phyloP scores from a whole-genome alignment of 1,140 invertebrate species.

The Calliopsis andreniformis region DNA sequence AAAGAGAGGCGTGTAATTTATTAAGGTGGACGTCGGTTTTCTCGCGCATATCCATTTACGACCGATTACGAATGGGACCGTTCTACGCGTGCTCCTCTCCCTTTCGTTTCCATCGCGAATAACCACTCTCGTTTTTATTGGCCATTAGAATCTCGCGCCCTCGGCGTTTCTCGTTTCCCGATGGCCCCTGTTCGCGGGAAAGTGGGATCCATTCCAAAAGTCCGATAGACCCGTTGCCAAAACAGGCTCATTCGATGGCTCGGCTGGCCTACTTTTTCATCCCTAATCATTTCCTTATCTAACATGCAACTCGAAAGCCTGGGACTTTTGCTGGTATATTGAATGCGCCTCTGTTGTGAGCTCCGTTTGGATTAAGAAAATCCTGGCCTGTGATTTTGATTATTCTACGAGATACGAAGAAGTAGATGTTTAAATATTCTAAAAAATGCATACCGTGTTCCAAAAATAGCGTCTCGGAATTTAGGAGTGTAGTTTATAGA shows the following conservation, averaged over 20 bases:
- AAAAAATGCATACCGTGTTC: no score
- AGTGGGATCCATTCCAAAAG: conserved; percentile 29
- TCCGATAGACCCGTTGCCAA: conserved; percentile 1
- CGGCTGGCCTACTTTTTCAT: conserved; percentile 14
- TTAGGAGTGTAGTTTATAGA: no score
- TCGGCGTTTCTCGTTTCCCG: not conserved
- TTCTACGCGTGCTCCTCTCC: conserved; percentile 1
- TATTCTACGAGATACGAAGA: no score
- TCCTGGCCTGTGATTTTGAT: not conserved
- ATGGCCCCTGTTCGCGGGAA: not conserved
- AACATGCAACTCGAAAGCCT: no score
- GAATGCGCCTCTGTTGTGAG: not conserved
- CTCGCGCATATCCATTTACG: conserved; percentile 40
- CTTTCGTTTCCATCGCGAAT: conserved; percentile 30
- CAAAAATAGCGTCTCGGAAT: no score
- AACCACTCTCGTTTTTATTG: not conserved
- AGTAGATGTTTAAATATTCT: no score
- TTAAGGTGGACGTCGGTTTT: conserved; percentile 18
- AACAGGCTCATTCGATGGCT: not conserved
- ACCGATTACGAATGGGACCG: conserved; percentile 33
- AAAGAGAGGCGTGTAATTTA: conserved; percentile 15
- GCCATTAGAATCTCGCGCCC: conserved; percentile 17
- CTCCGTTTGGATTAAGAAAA: not conserved
- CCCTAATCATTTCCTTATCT: conserved; percentile 14
- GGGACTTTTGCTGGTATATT: conserved; percentile 9